These are phyloP conservation scores for Eurypyga helias DNA, from an alignment of 2,113 vertebrate genomes.

Conservation along the genomic window DNA sequence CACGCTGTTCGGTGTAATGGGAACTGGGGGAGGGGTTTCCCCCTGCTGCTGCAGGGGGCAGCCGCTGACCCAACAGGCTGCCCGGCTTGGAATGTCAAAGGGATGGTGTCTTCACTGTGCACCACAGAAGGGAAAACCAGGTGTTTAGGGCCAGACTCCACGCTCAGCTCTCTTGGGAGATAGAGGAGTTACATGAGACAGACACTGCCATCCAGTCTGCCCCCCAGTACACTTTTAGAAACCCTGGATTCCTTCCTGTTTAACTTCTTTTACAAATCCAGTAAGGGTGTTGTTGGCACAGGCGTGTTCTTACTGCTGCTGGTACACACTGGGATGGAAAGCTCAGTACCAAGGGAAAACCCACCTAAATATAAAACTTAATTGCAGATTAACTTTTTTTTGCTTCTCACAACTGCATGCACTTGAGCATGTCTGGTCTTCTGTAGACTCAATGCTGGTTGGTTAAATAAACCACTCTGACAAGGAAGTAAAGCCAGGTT, in stretches of 20 bases:
- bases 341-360: neutral
- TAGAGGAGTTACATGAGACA: fast-evolving
- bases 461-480: constrained; percentile 43
- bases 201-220: neutral
- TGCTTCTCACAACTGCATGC: constrained; percentile 20
- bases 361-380: neutral
- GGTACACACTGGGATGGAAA: neutral
- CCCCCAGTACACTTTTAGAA: neutral
- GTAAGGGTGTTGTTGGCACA: neutral
- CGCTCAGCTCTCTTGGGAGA: neutral
- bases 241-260: neutral
- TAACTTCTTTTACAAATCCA: neutral
- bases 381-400: neutral
- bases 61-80: neutral
- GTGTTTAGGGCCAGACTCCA: neutral
- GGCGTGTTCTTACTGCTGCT: neutral
- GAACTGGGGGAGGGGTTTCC: neutral
- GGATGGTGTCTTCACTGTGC: neutral
- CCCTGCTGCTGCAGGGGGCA: neutral
- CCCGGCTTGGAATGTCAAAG: neutral
- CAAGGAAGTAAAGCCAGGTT: constrained; percentile 12
- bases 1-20: neutral
- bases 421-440: constrained; percentile 36
- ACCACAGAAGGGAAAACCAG: neutral
- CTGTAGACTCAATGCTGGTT: neutral